Evolutionary conservation across 1,140 invertebrate species (phyloP), one percentile per base, ranked within the genome.

Genomic region (Rhagoletis pomonella): DNA sequence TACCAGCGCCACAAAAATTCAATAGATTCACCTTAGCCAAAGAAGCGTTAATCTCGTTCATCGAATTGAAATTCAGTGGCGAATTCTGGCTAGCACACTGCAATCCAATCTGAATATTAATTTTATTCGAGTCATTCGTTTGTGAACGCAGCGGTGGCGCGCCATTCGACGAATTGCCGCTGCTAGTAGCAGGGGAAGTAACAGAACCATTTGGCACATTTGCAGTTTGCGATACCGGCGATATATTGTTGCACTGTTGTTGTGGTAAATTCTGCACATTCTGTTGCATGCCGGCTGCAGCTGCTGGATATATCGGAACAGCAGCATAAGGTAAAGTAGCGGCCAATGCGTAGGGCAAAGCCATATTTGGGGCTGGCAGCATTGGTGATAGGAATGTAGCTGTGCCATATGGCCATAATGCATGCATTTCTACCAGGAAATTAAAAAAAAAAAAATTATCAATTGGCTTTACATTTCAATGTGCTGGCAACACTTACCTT

Each of bases 41-140:
- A 19, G 87, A 73, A 2, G 73, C 73, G 55, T 81, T 81, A 50
- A 81, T 81, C 55, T 89, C 88, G 86, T 89, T 88, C 73, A 88
- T 86, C 0, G 88, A 85, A 87, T 89, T 89, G 3, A 89, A 81
- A 77, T 89, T 89, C 1, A 89, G 29, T 3, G 88, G 88, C 14
- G 85, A 84, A 59, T 87, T 89, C 59, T 89, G 88, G 47, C 69
- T 88, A 19, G 88, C 87, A 44, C 88, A 89, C 29, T 89, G 88
- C 12, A 88, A 39, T 29, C 88, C 88, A 88, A 89, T 89, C 67
- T 89, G 88, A 17, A 89, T 88, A 59, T 87, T 88, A 29, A 88
- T 87, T 42, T 88, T 88, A 77, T 87, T 88, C 60, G 87, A 77
- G 39, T 88, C 87, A 62, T 88, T 88, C 19, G 73, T 7, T 81